Evolutionary conservation across 1,140 invertebrate species (phyloP), one percentile per base, ranked within the genome.

Genomic region (Drosophila nigrodunni): DNA sequence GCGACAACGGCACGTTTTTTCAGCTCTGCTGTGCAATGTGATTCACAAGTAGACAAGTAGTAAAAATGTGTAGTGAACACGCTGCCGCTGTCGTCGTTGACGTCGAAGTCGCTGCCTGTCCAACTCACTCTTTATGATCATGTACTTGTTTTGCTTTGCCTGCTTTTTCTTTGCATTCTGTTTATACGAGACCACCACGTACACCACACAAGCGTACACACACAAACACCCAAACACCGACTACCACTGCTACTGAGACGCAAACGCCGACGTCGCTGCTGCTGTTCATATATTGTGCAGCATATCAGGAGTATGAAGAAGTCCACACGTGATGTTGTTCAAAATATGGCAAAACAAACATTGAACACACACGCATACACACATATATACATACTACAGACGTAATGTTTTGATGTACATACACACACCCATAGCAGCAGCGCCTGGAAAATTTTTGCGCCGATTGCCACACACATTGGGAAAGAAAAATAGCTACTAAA

Each of bases 141-240:
- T 79, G 43, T 88, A 76, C 83, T 86, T 85, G 83, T 86, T 86
- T 86, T 86, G 79, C 82, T 86, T 82, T 34, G 30, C 52, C 15
- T 60, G 71, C 55, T 78, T 58, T 80, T 85, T 44, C 59, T 65
- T 72, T 82, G 64, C 71, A 82, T 82, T 88, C 75, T 86, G 81
- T 86, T 85, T 86, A 83, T 72, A 67, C 58, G 43, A 46, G 44
- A 49, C 50, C 39, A 66, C 25, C 80, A 80, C 77, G 81, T 82
- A 82, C 76, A 82, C 80, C 80, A 86, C 71, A 77, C 64, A 67
- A 85, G 49, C 57, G 64, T 43, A 59, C 49, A 74, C 57, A 73
- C 49, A 62, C 25, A 49, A 35, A 15, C 11, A 21, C 15, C 15
- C 18, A 30, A 10, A 46, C 66, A 43, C 34, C 66, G 49, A 59